A percentile compares a stretch with the other conserved stretches of the same genome.
These are phyloP conservation scores for Schrankia costaestrigalis DNA, from an alignment of 2,888 invertebrate genomes.

Conservation along the genomic window DNA sequence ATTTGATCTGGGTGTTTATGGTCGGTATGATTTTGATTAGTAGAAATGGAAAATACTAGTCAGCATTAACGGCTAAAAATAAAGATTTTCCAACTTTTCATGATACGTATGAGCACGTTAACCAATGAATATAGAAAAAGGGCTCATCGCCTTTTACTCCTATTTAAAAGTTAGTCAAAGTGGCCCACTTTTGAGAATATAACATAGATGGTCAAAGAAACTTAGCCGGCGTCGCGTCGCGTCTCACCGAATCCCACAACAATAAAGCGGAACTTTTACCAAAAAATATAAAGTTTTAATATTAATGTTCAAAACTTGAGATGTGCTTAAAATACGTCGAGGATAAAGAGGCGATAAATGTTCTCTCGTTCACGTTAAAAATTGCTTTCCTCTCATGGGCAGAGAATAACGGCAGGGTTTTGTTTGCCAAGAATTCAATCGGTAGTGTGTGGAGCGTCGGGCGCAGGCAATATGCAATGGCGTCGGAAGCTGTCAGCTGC, in stretches of 20 bases:
- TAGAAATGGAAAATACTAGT: constrained; percentile 19
- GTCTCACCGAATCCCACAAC: constrained; percentile 50
- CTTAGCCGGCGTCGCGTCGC: constrained; percentile 48
- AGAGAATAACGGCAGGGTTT: constrained; percentile 11
- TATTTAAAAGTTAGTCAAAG: constrained; percentile 71
- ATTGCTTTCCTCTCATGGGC: constrained; percentile 15
- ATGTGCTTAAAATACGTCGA: constrained; percentile 23
- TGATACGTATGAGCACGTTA: constrained; percentile 72
- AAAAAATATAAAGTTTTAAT: constrained; percentile 54
- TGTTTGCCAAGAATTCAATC: constrained; percentile 66
- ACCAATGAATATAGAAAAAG: constrained; percentile 71
- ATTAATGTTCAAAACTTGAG: constrained; percentile 38
- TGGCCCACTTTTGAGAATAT: constrained; percentile 59
- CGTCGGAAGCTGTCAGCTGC: constrained; percentile 34
- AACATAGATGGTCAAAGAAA: constrained; percentile 71
- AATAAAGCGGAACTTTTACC: constrained; percentile 55
- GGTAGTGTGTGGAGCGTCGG: constrained; percentile 23
- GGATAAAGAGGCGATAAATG: constrained; percentile 33
- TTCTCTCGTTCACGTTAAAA: constrained; percentile 25
- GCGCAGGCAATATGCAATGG: constrained; percentile 46
- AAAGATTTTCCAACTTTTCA: constrained; percentile 53
- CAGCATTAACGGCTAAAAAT: constrained; percentile 40
- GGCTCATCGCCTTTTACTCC: constrained; percentile 62
- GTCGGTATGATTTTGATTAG: no score
- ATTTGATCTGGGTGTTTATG: no score